A percentile compares a stretch with the other conserved stretches of the same genome.
Conservation (phyloP, 2,113 vertebrate genomes). For the Melanotaenia duboulayi region DNA sequence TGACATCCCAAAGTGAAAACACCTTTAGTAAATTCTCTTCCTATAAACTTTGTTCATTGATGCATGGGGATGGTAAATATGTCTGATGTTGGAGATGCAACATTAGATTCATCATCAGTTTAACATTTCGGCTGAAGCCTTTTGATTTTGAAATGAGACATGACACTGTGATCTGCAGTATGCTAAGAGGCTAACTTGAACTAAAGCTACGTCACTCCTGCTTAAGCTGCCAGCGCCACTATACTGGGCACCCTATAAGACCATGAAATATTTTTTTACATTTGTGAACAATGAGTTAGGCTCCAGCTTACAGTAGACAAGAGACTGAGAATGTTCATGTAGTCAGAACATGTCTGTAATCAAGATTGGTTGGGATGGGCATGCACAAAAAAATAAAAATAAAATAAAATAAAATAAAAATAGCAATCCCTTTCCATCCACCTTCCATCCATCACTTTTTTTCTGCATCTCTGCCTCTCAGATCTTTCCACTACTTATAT, state of each 20-base stretch:
- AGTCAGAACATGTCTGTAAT: constrained; percentile 54
- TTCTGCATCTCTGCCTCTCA: constrained; percentile 50
- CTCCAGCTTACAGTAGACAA: constrained; percentile 51
- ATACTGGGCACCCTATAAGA: constrained; percentile 60
- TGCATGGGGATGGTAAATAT: constrained; percentile 1
- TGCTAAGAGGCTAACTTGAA: constrained; percentile 64
- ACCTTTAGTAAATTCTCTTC: neutral
- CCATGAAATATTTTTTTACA: constrained; percentile 75
- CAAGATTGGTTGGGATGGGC: constrained; percentile 51
- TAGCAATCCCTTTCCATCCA: constrained; percentile 46
- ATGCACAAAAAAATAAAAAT: constrained; percentile 35
- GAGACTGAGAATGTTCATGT: constrained; percentile 53
- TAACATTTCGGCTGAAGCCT: constrained; percentile 45
- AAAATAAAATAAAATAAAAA: constrained; percentile 45
- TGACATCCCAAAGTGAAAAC: constrained; percentile 27
- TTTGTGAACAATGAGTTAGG: constrained; percentile 62
- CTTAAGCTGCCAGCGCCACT: constrained; percentile 61
- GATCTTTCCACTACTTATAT: constrained; percentile 48
- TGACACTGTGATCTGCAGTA: constrained; percentile 56
- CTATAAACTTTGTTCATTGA: constrained; percentile 19
- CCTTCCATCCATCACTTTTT: constrained; percentile 31
- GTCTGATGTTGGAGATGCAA: neutral
- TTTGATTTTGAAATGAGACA: constrained; percentile 58
- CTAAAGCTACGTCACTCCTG: constrained; percentile 68
- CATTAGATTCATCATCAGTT: constrained; percentile 34